Percentiles rank a stretch among this genome's conserved stretches.
Evolutionary conservation across 2,113 vertebrate genomes (phyloP).

Genomic region (Myiozetetes cayanensis): DNA sequence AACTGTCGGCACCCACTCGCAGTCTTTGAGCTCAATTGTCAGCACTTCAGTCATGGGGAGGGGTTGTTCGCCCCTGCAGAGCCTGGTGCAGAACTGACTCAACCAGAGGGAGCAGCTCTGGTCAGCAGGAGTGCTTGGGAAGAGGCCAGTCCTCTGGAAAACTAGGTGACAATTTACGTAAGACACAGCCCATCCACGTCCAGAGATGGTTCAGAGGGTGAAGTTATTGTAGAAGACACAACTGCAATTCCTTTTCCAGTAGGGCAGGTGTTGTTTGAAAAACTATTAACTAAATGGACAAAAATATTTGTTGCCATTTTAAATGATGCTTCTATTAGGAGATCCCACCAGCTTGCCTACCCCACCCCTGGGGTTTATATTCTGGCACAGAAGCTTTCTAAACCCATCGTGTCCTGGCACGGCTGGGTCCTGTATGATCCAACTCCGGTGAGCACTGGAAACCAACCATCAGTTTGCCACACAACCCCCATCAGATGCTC

Average conservation of each 20-base stretch:
- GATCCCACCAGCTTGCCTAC: background rate
- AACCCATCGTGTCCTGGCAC: background rate
- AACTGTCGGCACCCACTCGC: background rate
- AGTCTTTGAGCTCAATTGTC: background rate
- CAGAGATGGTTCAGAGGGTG: rapidly evolving
- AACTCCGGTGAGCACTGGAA: background rate
- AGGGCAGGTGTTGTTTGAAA: background rate
- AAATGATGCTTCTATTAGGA: background rate
- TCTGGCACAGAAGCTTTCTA: background rate
- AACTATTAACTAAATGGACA: background rate
- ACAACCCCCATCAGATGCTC: background rate
- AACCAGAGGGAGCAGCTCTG: background rate
- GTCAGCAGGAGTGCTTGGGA: background rate
- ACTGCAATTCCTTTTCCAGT: background rate
- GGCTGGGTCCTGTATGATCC: background rate
- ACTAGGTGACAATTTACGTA: background rate
- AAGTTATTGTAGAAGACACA: background rate
- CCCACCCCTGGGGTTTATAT: background rate
- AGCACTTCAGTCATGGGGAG: background rate
- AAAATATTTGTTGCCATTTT: background rate
- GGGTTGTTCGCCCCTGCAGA: rapidly evolving
- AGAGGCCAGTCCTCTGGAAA: background rate
- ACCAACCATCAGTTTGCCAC: rapidly evolving
- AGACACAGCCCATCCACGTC: rapidly evolving
- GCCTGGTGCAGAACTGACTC: background rate